Percentiles rank a stretch among this genome's conserved stretches.
Conservation (phyloP, 2,888 invertebrate genomes). For the Bugula neritina region DNA sequence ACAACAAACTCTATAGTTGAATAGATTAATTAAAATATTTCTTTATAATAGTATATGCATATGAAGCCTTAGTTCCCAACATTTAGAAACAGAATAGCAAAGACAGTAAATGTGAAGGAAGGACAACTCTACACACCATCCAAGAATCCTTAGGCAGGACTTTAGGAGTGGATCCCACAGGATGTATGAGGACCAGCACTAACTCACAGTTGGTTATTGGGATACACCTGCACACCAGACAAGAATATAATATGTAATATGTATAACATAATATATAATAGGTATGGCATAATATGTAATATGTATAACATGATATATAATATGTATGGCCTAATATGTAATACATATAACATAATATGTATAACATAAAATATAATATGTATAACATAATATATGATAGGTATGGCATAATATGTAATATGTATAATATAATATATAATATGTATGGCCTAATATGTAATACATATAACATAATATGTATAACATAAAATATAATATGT, state of each 20-base stretch:
- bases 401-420: too few relatives aligned
- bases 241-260: not conserved
- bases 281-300: not conserved
- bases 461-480: too few relatives aligned
- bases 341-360: too few relatives aligned
- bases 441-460: too few relatives aligned
- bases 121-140: conserved; percentile 57
- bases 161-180: conserved; percentile 70
- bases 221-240: conserved; percentile 57
- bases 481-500: too few relatives aligned
- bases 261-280: too few relatives aligned
- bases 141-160: conserved; percentile 68
- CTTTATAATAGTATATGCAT: not conserved
- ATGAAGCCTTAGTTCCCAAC: too few relatives aligned
- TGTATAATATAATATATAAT: too few relatives aligned
- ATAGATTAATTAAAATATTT: not conserved
- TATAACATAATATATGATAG: not conserved
- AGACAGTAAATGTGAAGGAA: not conserved
- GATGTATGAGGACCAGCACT: conserved; percentile 80
- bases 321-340: not conserved
- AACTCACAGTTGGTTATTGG: conserved; percentile 81
- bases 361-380: too few relatives aligned
- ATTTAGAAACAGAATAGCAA: too few relatives aligned
- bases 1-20: not conserved
- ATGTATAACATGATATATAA: too few relatives aligned